phyloP scores from a whole-genome alignment of 2,113 vertebrate species.

The Anarrhichthys ocellatus region DNA sequence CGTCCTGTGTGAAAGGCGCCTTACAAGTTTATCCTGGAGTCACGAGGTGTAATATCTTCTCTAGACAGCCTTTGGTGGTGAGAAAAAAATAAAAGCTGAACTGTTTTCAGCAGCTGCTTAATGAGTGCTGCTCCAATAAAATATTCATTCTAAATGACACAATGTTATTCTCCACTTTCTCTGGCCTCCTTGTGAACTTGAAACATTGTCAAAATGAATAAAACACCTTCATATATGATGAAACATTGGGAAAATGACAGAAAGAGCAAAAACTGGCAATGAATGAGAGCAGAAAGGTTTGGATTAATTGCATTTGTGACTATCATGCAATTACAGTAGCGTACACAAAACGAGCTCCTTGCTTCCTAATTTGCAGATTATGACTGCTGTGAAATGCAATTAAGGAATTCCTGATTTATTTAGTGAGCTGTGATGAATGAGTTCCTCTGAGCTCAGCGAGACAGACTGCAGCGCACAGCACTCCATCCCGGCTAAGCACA shows the following conservation, averaged over 20 bases:
- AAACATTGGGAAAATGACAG: not conserved
- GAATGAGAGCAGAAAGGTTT: conserved; percentile 25
- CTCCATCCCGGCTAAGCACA: conserved; percentile 2
- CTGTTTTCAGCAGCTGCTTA: not conserved
- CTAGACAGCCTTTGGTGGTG: not conserved
- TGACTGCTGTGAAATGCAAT: conserved; percentile 71
- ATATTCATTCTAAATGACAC: conserved; percentile 22
- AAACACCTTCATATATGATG: conserved; percentile 16
- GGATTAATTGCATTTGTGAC: conserved; percentile 60
- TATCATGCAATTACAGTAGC: conserved; percentile 39
- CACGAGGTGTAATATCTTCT: not conserved
- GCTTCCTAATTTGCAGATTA: conserved; percentile 66
- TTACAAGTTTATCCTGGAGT: not conserved
- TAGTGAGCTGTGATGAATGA: conserved; percentile 60
- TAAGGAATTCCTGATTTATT: conserved; percentile 72
- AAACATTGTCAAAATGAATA: conserved; percentile 17
- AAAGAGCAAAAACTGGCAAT: conserved; percentile 11
- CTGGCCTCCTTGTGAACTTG: not conserved
- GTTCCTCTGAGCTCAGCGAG: conserved; percentile 32
- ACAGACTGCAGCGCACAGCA: not conserved
- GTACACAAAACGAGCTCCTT: conserved; percentile 50
- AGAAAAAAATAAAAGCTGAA: not conserved
- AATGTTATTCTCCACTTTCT: conserved; percentile 5
- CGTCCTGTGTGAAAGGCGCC: not conserved
- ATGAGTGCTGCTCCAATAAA: conserved; percentile 6